Conservation (phyloP, 1,140 invertebrate species). For the Hermatobates lingyangjiaoensis region DNA sequence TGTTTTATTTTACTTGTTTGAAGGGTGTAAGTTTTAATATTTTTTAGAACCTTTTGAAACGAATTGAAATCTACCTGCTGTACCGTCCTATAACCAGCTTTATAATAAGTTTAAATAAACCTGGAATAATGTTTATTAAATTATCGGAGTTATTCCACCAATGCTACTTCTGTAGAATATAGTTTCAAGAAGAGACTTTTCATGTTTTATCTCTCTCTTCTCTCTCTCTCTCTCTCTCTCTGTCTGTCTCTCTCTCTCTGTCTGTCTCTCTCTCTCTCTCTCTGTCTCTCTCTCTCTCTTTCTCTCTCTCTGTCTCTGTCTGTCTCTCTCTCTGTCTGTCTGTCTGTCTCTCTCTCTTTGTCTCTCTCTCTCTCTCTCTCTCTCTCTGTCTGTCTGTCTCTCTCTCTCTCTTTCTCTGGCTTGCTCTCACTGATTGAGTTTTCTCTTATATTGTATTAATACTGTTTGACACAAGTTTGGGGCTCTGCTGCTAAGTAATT, state of each 20-base stretch:
- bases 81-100: too few relatives aligned
- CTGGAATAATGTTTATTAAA: too few relatives aligned
- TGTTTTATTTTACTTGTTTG: too few relatives aligned
- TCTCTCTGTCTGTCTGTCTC: slow-evolving; percentile 6
- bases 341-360: slow-evolving; percentile 4
- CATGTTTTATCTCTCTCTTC: background rate
- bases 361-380: slow-evolving; percentile 7
- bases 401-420: slow-evolving; percentile 5
- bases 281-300: slow-evolving; percentile 2
- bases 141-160: too few relatives aligned
- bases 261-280: slow-evolving; percentile 1
- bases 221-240: slow-evolving; percentile 3
- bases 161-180: background rate
- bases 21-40: too few relatives aligned
- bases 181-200: background rate
- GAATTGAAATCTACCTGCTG: too few relatives aligned
- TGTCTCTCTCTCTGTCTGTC: slow-evolving; percentile 4
- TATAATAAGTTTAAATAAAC: too few relatives aligned
- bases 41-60: too few relatives aligned
- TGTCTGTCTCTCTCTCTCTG: slow-evolving; percentile 1
- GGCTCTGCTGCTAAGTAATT: too few relatives aligned
- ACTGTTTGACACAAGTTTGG: slow-evolving; percentile 11
- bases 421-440: too few relatives aligned
- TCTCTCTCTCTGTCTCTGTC: slow-evolving; percentile 5
- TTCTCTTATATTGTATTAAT: background rate